Base-by-base conservation (phyloP, 2,797 vertebrate genomes). In the Gymnothorax javanicus region DNA sequence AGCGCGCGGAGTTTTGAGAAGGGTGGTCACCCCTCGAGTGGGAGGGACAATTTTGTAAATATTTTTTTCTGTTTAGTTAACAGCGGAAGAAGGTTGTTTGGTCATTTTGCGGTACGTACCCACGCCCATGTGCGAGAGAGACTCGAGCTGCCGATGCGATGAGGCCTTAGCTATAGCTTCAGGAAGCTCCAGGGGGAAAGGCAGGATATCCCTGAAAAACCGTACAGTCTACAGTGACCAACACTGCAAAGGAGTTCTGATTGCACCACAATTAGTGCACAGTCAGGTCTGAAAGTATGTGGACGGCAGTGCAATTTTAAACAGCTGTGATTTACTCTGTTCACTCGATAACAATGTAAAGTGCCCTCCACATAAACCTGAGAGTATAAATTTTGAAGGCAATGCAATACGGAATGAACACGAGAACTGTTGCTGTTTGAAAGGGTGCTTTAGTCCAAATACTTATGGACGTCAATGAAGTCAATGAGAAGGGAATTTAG, bases 111-210 rank as follows among this genome's bases (percentile, higher is more conserved):
- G 11, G 33, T 75, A 87, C 62, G 54, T 92, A 98, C 97, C 97
- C 86, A 97, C 94, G 83, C 97, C 97, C 93, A 98, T 94, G 91
- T 98, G 97, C 25, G 97, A 97, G 91, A 98, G 97, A 91, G 94
- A 95, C 91, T 98, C 97, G 90, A 98, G 95, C 90, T 97, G 95
- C 86, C 96, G 95, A 93, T 97, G 96, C 54, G 96, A 96, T 1
- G 95, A 88, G 1, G 97, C 97, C 67, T 94, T 93, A 52, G 93
- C 92, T 79, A 98, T 97, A 90, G 96, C 96, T 33, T 95, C 96
- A 27, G 97, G 97, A 23, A 98, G 96, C 92, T 96, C 95, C 84
- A 98, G 95, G 0, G 96, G 94, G 86, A 97, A 96, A 3, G 97
- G 96, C 82, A 98, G 92, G 85, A 98, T 93, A 90, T 98, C 97